phyloP scores from a whole-genome alignment of 2,113 vertebrate genomes.

The Shinisaurus crocodilurus region DNA sequence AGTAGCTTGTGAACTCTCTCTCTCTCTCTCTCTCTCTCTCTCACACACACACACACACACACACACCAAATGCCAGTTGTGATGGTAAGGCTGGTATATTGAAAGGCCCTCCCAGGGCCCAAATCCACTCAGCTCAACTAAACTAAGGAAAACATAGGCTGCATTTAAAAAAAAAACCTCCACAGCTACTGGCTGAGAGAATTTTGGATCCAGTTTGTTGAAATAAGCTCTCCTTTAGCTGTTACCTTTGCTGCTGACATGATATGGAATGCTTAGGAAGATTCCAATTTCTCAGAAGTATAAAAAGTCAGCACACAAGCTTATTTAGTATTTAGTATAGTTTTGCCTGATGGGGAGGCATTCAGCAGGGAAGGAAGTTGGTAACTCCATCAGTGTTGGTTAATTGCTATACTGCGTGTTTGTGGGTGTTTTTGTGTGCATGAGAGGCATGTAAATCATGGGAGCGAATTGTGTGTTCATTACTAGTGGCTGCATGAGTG shows the following conservation, averaged over 20 bases:
- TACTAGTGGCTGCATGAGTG: neutral
- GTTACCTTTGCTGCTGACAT: neutral
- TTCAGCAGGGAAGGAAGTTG: neutral
- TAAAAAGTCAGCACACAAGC: neutral
- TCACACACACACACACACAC: neutral
- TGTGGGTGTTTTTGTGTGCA: fast-evolving
- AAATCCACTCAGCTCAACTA: neutral
- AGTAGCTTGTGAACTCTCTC: fast-evolving
- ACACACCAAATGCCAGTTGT: neutral
- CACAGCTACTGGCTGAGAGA: neutral
- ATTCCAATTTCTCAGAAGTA: neutral
- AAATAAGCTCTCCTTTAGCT: too few species aligned
- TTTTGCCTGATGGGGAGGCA: neutral
- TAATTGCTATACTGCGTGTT: neutral
- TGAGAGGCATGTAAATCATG: neutral
- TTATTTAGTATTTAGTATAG: neutral
- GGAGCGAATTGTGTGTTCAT: too few species aligned
- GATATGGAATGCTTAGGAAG: too few species aligned
- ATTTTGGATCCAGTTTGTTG: neutral
- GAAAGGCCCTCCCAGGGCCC: fast-evolving
- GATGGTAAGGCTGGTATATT: fast-evolving
- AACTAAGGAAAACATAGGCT: neutral
- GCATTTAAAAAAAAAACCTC: neutral
- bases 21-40: neutral
- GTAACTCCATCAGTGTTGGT: neutral